phyloP scores from a whole-genome alignment of 2,113 vertebrate genomes.

The Lagopus muta region DNA sequence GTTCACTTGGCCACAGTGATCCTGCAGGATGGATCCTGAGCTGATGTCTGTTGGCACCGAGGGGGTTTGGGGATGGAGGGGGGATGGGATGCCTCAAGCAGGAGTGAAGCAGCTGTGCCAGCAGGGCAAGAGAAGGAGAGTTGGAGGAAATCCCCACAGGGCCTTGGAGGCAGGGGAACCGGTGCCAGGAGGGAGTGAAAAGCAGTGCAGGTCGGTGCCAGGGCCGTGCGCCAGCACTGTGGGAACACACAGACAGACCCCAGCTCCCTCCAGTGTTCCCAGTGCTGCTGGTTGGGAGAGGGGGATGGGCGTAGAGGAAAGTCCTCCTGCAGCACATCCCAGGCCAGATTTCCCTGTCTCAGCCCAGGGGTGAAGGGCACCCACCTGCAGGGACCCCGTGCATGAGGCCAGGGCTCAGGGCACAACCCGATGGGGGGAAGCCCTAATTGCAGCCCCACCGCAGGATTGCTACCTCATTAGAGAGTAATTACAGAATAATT shows the following conservation, averaged over 20 bases:
- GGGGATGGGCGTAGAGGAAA: neutral
- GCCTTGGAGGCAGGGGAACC: neutral
- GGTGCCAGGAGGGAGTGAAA: neutral
- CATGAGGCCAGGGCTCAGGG: neutral
- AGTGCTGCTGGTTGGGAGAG: neutral
- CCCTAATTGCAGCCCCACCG: neutral
- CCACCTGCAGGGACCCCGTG: fast-evolving
- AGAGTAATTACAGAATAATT: slow-evolving; percentile 53
- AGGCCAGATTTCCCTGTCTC: neutral
- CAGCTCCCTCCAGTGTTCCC: neutral
- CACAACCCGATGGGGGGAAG: neutral
- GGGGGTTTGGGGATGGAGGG: neutral
- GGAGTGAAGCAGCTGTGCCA: neutral
- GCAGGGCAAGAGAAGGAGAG: neutral
- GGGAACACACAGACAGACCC: neutral
- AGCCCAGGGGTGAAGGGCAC: neutral
- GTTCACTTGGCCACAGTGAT: neutral
- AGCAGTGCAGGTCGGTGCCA: neutral
- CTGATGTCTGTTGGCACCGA: neutral
- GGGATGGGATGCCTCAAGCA: neutral
- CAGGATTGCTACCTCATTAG: slow-evolving; percentile 30
- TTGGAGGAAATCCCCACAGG: neutral
- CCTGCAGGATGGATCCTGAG: neutral
- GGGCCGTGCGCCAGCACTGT: neutral
- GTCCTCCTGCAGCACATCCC: fast-evolving